Percentiles rank a stretch among this genome's conserved stretches.
Conservation (phyloP, 2,113 vertebrate species). For the Furnarius figulus region DNA sequence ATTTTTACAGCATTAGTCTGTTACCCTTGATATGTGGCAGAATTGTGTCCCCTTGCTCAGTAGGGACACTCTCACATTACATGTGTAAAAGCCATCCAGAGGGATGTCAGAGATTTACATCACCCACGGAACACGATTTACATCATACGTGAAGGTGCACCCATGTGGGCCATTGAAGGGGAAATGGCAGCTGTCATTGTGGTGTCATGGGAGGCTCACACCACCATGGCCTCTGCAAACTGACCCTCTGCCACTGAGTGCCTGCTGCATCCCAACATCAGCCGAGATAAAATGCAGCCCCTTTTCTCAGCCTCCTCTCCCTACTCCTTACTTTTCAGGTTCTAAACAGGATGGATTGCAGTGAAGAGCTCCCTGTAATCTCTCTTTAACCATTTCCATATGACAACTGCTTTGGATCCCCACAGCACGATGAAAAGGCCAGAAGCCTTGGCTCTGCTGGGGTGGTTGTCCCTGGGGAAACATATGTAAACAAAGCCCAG, state of each 20-base stretch:
- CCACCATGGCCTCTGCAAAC: background rate
- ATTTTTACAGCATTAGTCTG: background rate
- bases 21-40: background rate
- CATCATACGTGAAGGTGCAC: background rate
- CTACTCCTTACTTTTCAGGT: background rate
- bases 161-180: background rate
- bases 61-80: background rate
- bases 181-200: background rate
- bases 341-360: conserved; percentile 77
- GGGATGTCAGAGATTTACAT: background rate
- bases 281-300: background rate
- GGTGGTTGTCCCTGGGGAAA: conserved; percentile 64
- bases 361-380: conserved; percentile 78
- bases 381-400: conserved; percentile 86
- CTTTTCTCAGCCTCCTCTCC: background rate
- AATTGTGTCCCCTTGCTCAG: fast-evolving
- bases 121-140: background rate
- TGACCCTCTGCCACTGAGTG: background rate
- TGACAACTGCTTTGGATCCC: conserved; percentile 84
- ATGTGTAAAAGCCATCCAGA: background rate
- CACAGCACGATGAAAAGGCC: conserved; percentile 40
- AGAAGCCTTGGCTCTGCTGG: conserved; percentile 57
- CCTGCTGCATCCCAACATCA: background rate
- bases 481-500: conserved; percentile 85
- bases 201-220: background rate